Base-by-base conservation (phyloP, 2,888 invertebrate genomes). In the Catocala sponsa region DNA sequence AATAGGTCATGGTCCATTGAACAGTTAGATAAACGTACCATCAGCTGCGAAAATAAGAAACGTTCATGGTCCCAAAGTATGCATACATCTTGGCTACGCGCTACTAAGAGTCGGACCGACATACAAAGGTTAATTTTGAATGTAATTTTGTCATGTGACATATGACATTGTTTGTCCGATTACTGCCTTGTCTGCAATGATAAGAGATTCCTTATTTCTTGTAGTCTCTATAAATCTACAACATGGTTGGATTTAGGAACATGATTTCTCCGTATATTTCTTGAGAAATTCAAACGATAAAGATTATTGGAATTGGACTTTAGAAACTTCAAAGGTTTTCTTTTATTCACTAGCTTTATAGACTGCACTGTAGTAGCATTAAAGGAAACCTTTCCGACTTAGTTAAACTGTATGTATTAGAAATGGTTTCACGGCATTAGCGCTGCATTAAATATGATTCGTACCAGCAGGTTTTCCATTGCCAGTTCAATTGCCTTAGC, bases 1-100 rank as follows among this genome's bases (percentile, higher is more conserved):
- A 87, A 85, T 90, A 78, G 91, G 91, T 91, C 92, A 92, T 72
- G 92, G 91, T 85, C 87, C 82, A 83, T 83, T 81, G 80, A 82
- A 81, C 80, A 80, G 71, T 70, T 67, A 69, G 69, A 72, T 71
- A 77, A 81, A 80, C 75, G 68, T 74, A 74, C 50, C 48, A 64
- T 63, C 65, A 67, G 47, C 56, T 67, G 55, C 52, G 57, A 57
- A 66, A 65, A 65, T 58, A 62, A 65, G 35, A 51, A 44, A 59
- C 51, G 50, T 38, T 55, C 54, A 50, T 47, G 51, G 44, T 60
- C 10, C 44, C 44, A 35, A 13, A 33, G 32, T 51, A 48, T 60
- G 9, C 6, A 10, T 38, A 43, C 52, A 51, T 51, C 9, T 48
- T 5, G 10, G 44, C 43, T 42, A 38, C 13, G 47, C 9, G 38